Base-by-base conservation (phyloP, 2,797 vertebrate species). In the Chromis chromis region DNA sequence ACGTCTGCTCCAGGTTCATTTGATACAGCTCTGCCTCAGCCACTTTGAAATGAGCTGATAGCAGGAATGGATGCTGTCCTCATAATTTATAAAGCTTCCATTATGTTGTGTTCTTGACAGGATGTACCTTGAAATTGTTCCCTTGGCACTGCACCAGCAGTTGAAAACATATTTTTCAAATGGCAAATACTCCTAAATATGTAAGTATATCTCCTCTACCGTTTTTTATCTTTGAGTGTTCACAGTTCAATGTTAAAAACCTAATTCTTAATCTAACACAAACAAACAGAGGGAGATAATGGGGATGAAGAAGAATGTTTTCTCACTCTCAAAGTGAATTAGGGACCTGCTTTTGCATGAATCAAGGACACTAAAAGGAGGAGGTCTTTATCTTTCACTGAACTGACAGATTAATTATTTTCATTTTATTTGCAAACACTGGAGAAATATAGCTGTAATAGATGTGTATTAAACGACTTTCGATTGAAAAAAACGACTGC, bases 51-150 rank as follows among this genome's bases (percentile, higher is more conserved):
- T 61, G 57, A 90, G 82, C 77, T 67, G 88, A 87, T 89, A 90
- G 89, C 70, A 54, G 63, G 46, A 59, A 71, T 54, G 74, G 65
- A 83, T 85, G 80, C 63, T 44, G 73, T 86, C 69, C 74, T 86
- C 81, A 81, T 91, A 57, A 88, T 86, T 88, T 82, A 86, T 83
- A 73, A 87, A 76, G 83, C 78, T 58, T 82, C 89, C 84, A 86
- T 91, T 89, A 84, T 78, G 68, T 58, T 70, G 44, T 59, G 60
- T 78, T 83, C 78, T 81, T 81, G 81, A 91, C 85, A 81, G 85
- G 70, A 60, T 70, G 65, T 66, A 80, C 77, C 78, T 88, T 72
- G 69, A 85, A 87, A 88, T 53, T 19, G 50, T 65, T 80, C 69
- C 72, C 46, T 16, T 79, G 82, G 76, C 72, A 21, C 25, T 4